phyloP scores from a whole-genome alignment of 2,888 invertebrate species.

The Cremastobaeus sp. region DNA sequence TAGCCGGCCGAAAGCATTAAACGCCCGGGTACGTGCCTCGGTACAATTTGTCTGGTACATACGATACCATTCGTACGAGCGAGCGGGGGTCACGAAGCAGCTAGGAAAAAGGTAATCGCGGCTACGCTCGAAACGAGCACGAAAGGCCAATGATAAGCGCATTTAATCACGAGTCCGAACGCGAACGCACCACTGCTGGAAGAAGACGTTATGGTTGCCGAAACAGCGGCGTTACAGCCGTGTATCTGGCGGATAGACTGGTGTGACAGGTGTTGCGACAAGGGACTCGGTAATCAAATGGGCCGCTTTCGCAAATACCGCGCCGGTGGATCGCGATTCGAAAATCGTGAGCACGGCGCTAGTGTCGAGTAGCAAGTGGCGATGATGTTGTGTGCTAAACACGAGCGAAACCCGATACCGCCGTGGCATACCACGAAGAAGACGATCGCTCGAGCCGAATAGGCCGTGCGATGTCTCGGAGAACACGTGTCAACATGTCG shows the following conservation, averaged over 20 bases:
- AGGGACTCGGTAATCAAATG: conserved; percentile 66
- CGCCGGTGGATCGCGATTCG: conserved; percentile 66
- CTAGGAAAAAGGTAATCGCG: conserved; percentile 44
- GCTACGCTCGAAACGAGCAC: conserved; percentile 35
- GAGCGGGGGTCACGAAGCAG: conserved; percentile 33
- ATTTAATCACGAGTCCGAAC: conserved; percentile 52
- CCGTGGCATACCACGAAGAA: conserved; percentile 63
- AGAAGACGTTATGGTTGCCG: conserved; percentile 49
- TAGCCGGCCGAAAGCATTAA: conserved; percentile 26
- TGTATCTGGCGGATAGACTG: conserved; percentile 70
- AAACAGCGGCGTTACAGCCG: conserved; percentile 49
- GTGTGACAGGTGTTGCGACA: conserved; percentile 72
- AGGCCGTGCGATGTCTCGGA: conserved; percentile 66
- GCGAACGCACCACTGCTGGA: conserved; percentile 6
- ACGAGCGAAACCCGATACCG: conserved; percentile 73
- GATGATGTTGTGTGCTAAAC: conserved; percentile 61
- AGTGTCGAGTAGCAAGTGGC: conserved; percentile 16
- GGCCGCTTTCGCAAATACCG: conserved; percentile 59
- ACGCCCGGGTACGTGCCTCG: conserved; percentile 36
- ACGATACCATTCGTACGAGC: conserved; percentile 43
- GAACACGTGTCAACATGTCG: conserved; percentile 75
- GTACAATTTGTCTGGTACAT: conserved; percentile 48
- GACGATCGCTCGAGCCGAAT: conserved; percentile 35
- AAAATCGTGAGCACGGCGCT: conserved; percentile 31
- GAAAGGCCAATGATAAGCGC: conserved; percentile 51